A percentile compares a stretch with the other conserved stretches of the same genome.
Evolutionary conservation across 2,113 vertebrate species (phyloP).

Genomic region (Mola mola): DNA sequence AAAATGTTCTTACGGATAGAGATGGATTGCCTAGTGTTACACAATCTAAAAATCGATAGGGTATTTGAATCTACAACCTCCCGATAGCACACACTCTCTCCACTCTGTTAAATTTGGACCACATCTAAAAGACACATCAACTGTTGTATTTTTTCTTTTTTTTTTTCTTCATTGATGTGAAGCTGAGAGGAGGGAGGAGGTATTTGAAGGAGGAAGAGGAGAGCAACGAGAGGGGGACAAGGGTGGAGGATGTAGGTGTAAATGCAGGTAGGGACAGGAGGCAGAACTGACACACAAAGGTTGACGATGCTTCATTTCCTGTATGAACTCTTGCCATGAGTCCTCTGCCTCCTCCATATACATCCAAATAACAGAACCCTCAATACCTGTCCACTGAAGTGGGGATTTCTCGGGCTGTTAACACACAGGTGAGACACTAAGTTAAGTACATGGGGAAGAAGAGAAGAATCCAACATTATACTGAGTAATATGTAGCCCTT

Average conservation of each 20-base stretch:
- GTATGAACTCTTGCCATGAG: slow-evolving; percentile 48
- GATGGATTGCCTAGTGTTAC: slow-evolving; percentile 57
- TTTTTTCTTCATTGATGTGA: slow-evolving; percentile 49
- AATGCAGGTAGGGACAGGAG: slow-evolving; percentile 64
- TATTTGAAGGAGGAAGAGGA: slow-evolving; percentile 41
- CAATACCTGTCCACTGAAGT: slow-evolving; percentile 27
- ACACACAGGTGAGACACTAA: slow-evolving; percentile 60
- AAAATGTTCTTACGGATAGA: slow-evolving; percentile 16
- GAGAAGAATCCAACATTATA: slow-evolving; percentile 31
- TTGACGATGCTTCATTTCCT: slow-evolving; percentile 63
- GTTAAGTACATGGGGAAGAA: slow-evolving; percentile 61
- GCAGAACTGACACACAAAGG: slow-evolving; percentile 65
- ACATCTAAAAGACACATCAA: slow-evolving; percentile 42
- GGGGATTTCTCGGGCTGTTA: slow-evolving; percentile 43
- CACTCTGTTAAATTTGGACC: slow-evolving; percentile 33
- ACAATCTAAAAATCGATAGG: slow-evolving; percentile 44
- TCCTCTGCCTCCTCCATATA: slow-evolving; percentile 49
- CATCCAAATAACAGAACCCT: slow-evolving; percentile 29
- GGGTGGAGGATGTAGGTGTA: slow-evolving; percentile 69
- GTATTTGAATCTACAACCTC: slow-evolving; percentile 32
- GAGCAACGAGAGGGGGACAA: slow-evolving; percentile 47
- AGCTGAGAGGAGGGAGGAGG: slow-evolving; percentile 21
- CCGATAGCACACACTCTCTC: slow-evolving; percentile 7
- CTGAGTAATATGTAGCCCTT: slow-evolving; percentile 40
- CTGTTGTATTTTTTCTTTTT: slow-evolving; percentile 4